Evolutionary conservation across 1,140 invertebrate genomes (phyloP), one percentile per base, ranked within the genome.

Genomic region (Tenebrio molitor): DNA sequence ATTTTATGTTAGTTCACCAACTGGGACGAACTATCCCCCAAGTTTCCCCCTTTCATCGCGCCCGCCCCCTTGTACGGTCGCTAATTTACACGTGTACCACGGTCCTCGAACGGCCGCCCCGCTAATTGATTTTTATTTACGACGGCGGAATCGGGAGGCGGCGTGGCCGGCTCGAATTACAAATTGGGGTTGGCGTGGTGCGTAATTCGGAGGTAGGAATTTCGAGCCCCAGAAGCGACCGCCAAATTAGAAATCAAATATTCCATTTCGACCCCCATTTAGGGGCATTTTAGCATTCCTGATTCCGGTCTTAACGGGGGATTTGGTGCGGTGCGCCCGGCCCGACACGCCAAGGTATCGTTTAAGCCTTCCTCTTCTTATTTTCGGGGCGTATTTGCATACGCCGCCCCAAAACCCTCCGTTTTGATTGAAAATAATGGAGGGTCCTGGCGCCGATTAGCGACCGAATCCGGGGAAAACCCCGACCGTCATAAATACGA

Each of bases 241-340:
- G 68, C 23, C 71, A 70, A 76, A 76, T 76, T 76, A 71, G 74
- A 76, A 76, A 76, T 76, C 74, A 76, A 76, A 76, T 76, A 75
- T 75, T 72, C 70, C 65, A 75, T 69, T 75, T 70, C 74, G 25
- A 44, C 39, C 50, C 46, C 21, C 63, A 64, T 71, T 71, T 42
- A 66, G 69, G 23, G 53, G 23, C 41, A 58, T 72, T 75, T 71
- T 75, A 62, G 42, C 50, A 63, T 68, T 41, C 62, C 63, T 69
- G 70, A 75, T 75, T 50, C 70, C 46, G 41, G 71, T 72, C 74
- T 72, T 72, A 75, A 67, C 50, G 58, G 69, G 69, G 73, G 73
- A 71, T 71, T 74, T 70, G 33, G 42, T 14, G 68, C 41, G 44
- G 15, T 58, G 46, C 17, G 34, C 21, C 50, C 19, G 70, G 41